These are phyloP conservation scores for Enhydra lutris DNA, from an alignment of 2,113 vertebrate genomes.

Conservation along the genomic window DNA sequence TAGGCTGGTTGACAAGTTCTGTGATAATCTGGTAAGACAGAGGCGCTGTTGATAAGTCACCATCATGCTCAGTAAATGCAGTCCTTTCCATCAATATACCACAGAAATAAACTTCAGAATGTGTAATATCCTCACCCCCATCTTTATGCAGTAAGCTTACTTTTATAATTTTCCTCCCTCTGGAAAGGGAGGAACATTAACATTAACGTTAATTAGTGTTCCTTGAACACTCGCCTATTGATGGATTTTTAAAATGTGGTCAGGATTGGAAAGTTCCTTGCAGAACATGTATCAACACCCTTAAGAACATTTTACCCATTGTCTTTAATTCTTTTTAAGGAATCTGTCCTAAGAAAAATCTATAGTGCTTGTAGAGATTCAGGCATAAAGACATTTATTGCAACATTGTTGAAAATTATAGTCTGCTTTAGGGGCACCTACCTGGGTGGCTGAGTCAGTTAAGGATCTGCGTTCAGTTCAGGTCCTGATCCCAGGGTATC, in stretches of 20 bases:
- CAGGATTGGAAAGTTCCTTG: not conserved
- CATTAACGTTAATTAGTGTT: slow-evolving; percentile 18
- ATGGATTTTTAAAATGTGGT: not conserved
- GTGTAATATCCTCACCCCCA: not conserved
- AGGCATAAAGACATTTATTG: slow-evolving; percentile 7
- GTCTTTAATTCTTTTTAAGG: slow-evolving; percentile 10
- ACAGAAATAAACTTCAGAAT: not conserved
- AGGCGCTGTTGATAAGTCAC: slow-evolving; percentile 5
- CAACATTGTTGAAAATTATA: not conserved
- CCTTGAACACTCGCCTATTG: not conserved
- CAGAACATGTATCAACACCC: not conserved
- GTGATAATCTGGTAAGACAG: not conserved
- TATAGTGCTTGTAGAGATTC: not conserved
- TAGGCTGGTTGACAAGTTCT: not conserved
- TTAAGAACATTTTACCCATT: slow-evolving; percentile 13
- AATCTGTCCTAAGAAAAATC: slow-evolving; percentile 10
- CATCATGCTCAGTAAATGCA: not conserved
- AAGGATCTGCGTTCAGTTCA: not conserved
- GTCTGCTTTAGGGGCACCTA: not conserved
- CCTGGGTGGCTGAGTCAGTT: not conserved
- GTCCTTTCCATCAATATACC: not conserved
- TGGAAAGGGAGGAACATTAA: not conserved
- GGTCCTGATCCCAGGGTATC: not conserved
- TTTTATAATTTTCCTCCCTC: not conserved
- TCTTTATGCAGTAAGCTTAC: not conserved